phyloP scores from a whole-genome alignment of 2,888 invertebrate genomes.

The Laothoe populi region DNA sequence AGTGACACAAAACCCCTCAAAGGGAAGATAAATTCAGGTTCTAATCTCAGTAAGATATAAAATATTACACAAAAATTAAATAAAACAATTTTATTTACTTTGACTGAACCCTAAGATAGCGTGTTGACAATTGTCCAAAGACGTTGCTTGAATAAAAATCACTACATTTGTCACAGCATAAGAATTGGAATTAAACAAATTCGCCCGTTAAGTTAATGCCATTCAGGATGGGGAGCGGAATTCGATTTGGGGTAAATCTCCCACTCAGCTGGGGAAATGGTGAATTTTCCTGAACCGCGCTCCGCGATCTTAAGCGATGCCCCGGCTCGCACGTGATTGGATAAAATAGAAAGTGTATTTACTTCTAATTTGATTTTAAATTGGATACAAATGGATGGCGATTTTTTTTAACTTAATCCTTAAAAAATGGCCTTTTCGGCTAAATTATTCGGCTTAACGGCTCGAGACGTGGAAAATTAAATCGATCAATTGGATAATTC shows the following conservation, averaged over 20 bases:
- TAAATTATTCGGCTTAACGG: constrained; percentile 66
- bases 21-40: too few species aligned
- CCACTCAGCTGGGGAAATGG: constrained; percentile 64
- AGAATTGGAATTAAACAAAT: constrained; percentile 84
- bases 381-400: constrained; percentile 78
- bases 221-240: constrained; percentile 70
- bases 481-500: constrained; percentile 58
- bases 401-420: constrained; percentile 64
- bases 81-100: constrained; percentile 23
- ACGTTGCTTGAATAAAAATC: constrained; percentile 75
- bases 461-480: constrained; percentile 60
- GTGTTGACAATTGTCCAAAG: constrained; percentile 34
- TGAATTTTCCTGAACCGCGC: constrained; percentile 64
- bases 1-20: too few species aligned
- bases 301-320: constrained; percentile 57
- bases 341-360: constrained; percentile 77
- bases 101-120: constrained; percentile 26
- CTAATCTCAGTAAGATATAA: too few species aligned
- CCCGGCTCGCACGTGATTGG: constrained; percentile 72
- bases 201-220: constrained; percentile 83
- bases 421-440: constrained; percentile 50
- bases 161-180: constrained; percentile 81
- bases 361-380: constrained; percentile 82
- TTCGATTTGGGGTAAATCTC: constrained; percentile 82
- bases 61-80: background rate